These are phyloP conservation scores for Halcyon smyrnensis DNA, from an alignment of 2,797 vertebrate species.

Conservation along the genomic window DNA sequence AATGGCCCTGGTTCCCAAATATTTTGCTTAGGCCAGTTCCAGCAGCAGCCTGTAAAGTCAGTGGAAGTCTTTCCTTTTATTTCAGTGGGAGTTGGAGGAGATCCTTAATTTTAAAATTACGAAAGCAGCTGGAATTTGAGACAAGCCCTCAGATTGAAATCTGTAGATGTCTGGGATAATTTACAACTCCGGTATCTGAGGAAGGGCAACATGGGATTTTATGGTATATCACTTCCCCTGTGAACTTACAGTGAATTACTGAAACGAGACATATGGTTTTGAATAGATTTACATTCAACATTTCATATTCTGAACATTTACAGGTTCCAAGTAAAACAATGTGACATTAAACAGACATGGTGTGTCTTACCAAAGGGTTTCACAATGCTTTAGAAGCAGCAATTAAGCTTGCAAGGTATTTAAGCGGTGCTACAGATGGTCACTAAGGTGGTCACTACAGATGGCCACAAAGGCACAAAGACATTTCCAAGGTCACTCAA, in stretches of 20 bases:
- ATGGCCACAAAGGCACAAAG: slow-evolving; percentile 20
- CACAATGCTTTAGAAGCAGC: slow-evolving; percentile 4
- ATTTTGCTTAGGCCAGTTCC: neutral
- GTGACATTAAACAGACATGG: slow-evolving; percentile 35
- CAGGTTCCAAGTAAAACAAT: slow-evolving; percentile 16
- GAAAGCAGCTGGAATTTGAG: slow-evolving; percentile 24
- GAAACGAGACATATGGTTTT: slow-evolving; percentile 43
- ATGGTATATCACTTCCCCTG: neutral
- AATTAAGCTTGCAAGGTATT: slow-evolving; percentile 52
- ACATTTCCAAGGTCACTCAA: slow-evolving; percentile 60
- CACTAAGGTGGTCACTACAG: neutral
- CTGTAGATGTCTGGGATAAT: neutral
- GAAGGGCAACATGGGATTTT: slow-evolving; percentile 3
- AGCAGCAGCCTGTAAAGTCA: neutral
- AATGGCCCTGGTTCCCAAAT: neutral
- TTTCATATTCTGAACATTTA: slow-evolving; percentile 27
- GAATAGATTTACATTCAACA: neutral
- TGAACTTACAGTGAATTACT: slow-evolving; percentile 45
- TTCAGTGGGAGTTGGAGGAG: neutral
- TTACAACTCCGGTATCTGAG: neutral
- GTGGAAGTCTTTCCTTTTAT: slow-evolving; percentile 10
- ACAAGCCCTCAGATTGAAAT: neutral
- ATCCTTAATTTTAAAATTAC: slow-evolving; percentile 14
- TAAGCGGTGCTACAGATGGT: neutral
- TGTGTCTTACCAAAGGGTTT: slow-evolving; percentile 4